Percentiles rank a stretch among this genome's conserved stretches.
These are phyloP conservation scores for Momotus momota DNA, from an alignment of 2,797 vertebrate species.

Conservation along the genomic window DNA sequence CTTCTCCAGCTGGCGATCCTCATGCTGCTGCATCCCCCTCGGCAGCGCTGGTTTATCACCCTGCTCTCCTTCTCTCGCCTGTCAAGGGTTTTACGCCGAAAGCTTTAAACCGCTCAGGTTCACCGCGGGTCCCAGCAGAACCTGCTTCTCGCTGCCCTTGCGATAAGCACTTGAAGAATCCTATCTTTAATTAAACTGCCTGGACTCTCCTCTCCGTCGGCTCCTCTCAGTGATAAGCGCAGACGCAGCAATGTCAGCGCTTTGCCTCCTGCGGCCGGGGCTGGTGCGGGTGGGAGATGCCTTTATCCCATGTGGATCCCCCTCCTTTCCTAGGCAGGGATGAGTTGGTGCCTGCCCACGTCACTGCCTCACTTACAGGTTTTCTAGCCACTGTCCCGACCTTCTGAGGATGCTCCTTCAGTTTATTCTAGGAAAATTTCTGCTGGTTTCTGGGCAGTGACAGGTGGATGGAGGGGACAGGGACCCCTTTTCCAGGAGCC, in stretches of 20 bases:
- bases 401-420: neutral
- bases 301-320: rapidly evolving
- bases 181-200: neutral
- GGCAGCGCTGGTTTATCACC: neutral
- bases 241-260: too few species aligned
- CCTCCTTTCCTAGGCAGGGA: neutral
- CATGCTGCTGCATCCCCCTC: rapidly evolving
- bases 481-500: neutral
- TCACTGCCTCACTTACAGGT: too few species aligned
- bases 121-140: neutral
- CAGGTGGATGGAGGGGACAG: rapidly evolving
- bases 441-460: neutral
- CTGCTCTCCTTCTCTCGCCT: neutral
- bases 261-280: rapidly evolving
- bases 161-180: neutral
- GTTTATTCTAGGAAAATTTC: neutral
- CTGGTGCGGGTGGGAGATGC: neutral
- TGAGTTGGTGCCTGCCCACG: too few species aligned
- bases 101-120: neutral
- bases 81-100: neutral
- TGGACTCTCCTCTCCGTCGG: neutral
- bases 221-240: neutral
- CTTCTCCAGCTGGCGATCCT: neutral
- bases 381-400: rapidly evolving
- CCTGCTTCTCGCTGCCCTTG: neutral